phyloP scores from a whole-genome alignment of 2,888 invertebrate genomes.

The Drosophila greeni region DNA sequence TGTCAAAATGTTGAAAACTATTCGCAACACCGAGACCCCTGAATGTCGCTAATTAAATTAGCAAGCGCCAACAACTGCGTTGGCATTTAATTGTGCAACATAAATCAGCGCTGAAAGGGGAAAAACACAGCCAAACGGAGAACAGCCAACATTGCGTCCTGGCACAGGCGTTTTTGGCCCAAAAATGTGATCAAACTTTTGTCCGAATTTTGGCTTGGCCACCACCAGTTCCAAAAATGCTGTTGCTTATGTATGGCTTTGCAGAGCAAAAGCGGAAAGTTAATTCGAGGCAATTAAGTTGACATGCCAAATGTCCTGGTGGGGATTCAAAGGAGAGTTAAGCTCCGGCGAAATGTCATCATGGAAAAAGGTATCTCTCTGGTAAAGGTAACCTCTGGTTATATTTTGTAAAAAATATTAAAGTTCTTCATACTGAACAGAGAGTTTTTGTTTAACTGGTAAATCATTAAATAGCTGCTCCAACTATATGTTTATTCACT shows the following conservation, averaged over 20 bases:
- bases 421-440: not conserved
- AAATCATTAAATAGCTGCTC: not conserved
- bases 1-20: constrained; percentile 25
- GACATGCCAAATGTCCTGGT: constrained; percentile 67
- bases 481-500: not conserved
- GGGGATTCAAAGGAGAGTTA: constrained; percentile 10
- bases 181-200: constrained; percentile 56
- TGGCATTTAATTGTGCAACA: constrained; percentile 49
- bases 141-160: constrained; percentile 14
- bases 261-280: constrained; percentile 58
- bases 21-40: constrained; percentile 10
- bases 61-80: constrained; percentile 31
- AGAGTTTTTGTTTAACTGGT: not conserved
- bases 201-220: constrained; percentile 54
- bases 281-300: constrained; percentile 71
- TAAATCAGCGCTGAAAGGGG: constrained; percentile 46
- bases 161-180: constrained; percentile 36
- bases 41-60: constrained; percentile 56
- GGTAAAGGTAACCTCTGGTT: not conserved
- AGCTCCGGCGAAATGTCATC: constrained; percentile 1
- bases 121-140: constrained; percentile 26
- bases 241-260: constrained; percentile 20
- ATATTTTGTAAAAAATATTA: no score
- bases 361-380: not conserved
- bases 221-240: constrained; percentile 21